These are phyloP conservation scores for Lagenorhynchus albirostris DNA, from an alignment of 2,113 vertebrate genomes.

Conservation along the genomic window DNA sequence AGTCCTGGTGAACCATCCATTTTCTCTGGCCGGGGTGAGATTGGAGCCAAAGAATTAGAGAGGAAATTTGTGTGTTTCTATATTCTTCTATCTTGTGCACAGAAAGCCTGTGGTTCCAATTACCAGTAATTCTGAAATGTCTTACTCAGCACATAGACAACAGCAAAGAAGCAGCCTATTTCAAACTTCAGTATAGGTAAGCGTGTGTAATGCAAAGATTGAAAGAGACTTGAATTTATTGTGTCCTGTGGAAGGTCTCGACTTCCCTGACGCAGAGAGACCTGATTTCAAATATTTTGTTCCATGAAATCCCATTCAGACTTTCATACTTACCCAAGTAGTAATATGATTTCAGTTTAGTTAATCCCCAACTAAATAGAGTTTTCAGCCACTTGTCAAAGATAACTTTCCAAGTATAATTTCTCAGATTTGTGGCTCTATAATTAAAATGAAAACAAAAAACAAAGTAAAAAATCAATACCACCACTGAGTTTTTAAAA, in stretches of 20 bases:
- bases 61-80: not conserved
- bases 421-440: not conserved
- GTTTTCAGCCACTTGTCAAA: not conserved
- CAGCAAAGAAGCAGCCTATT: not conserved
- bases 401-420: not conserved
- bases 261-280: not conserved
- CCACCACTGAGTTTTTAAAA: not conserved
- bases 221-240: not conserved
- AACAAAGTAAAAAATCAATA: not conserved
- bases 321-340: not conserved
- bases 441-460: not conserved
- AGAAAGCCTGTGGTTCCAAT: not conserved
- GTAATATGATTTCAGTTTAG: not conserved
- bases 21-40: not conserved
- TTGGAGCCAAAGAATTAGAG: not conserved
- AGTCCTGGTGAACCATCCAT: not conserved
- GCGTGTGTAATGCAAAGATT: not conserved
- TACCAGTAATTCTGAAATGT: not conserved
- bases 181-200: not conserved
- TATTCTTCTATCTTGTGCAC: not conserved
- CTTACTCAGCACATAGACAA: not conserved
- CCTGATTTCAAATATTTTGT: not conserved
- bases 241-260: accelerated
- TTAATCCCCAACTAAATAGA: not conserved
- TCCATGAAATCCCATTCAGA: accelerated